phyloP scores from a whole-genome alignment of 2,888 invertebrate genomes.

The Folsomia manolachei region DNA sequence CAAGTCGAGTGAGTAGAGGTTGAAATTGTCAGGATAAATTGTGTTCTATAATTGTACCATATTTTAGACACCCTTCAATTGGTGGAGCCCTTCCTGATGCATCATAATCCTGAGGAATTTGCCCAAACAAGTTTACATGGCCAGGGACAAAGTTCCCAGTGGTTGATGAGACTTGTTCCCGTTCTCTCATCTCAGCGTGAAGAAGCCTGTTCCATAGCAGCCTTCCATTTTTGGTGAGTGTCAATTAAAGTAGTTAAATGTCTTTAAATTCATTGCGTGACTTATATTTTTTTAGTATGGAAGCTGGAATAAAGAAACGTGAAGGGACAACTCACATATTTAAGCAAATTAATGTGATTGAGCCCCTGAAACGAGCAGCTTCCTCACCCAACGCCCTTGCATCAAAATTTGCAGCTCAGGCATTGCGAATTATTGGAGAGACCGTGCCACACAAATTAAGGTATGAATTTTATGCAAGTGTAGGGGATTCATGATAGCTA shows the following conservation, averaged over 20 bases:
- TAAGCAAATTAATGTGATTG: slow-evolving; percentile 89
- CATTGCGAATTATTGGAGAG: slow-evolving; percentile 87
- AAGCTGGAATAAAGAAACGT: slow-evolving; percentile 94
- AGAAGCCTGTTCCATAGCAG: slow-evolving; percentile 93
- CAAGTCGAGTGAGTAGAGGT: slow-evolving; percentile 62
- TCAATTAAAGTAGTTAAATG: slow-evolving; percentile 7
- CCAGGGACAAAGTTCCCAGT: slow-evolving; percentile 92
- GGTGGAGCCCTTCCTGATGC: slow-evolving; percentile 92
- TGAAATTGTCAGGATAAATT: neutral
- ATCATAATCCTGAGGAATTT: slow-evolving; percentile 92
- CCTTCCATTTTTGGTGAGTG: slow-evolving; percentile 69
- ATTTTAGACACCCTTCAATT: slow-evolving; percentile 80
- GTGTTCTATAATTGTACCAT: neutral
- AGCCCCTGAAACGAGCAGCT: slow-evolving; percentile 91
- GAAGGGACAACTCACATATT: slow-evolving; percentile 89
- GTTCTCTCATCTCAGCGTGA: slow-evolving; percentile 90
- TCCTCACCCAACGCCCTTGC: slow-evolving; percentile 97
- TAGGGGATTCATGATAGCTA: too few relatives aligned
- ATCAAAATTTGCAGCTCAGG: slow-evolving; percentile 93
- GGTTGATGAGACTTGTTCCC: slow-evolving; percentile 88
- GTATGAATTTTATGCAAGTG: too few relatives aligned
- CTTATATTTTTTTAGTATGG: slow-evolving; percentile 73
- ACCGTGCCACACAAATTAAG: slow-evolving; percentile 94
- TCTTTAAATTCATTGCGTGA: neutral
- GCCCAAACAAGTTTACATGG: slow-evolving; percentile 84